phyloP scores from a whole-genome alignment of 2,888 invertebrate genomes.

The Tetheella fluctuosa region DNA sequence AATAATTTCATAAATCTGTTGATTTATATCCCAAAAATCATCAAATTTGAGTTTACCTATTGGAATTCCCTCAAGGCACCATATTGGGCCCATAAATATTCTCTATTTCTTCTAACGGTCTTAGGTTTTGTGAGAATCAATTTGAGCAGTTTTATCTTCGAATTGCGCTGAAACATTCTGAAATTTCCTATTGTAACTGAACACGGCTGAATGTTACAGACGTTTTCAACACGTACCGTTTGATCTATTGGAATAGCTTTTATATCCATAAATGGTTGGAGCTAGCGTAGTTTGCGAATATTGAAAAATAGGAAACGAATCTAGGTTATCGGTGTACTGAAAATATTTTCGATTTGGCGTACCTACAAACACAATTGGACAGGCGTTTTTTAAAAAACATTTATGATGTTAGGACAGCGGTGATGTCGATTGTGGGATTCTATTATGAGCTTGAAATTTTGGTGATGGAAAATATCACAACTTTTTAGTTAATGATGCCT shows the following conservation, averaged over 20 bases:
- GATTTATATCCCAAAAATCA: too few species aligned
- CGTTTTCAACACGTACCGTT: constrained; percentile 14
- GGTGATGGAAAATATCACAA: too few species aligned
- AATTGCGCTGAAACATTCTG: constrained; percentile 24
- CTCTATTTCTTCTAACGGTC: background rate
- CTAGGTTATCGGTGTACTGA: background rate
- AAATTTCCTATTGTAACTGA: constrained; percentile 26
- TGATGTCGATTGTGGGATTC: too few species aligned
- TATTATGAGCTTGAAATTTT: too few species aligned
- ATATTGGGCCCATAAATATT: background rate
- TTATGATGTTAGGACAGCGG: too few species aligned
- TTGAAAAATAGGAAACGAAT: constrained; percentile 4
- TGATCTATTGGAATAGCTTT: constrained; percentile 26
- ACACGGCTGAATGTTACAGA: constrained; percentile 9
- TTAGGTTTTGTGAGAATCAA: background rate
- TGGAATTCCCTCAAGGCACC: constrained; percentile 1
- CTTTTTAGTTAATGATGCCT: too few species aligned
- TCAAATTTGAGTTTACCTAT: too few species aligned
- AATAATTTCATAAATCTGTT: too few species aligned
- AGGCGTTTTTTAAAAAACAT: too few species aligned
- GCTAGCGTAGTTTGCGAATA: background rate
- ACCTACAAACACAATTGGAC: too few species aligned
- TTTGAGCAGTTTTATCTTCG: constrained; percentile 10
- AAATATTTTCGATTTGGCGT: background rate
- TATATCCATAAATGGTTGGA: constrained; percentile 17